These are phyloP conservation scores for Zaprionus vittiger DNA, from an alignment of 1,140 invertebrate genomes.

Conservation along the genomic window DNA sequence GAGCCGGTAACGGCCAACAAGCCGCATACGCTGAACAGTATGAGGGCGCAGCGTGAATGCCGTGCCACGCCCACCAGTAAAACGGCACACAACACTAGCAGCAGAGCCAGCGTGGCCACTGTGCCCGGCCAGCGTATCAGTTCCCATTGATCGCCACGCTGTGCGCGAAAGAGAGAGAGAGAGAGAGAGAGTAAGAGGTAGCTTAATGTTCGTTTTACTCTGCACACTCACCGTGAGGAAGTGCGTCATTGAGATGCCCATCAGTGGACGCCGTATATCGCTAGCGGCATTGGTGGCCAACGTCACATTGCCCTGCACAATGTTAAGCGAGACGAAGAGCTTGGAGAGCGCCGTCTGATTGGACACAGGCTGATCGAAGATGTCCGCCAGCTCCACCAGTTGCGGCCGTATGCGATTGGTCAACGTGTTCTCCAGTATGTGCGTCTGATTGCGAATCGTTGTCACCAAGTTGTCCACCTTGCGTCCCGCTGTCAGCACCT, in stretches of 20 bases:
- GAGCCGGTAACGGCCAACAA: slow-evolving; percentile 95
- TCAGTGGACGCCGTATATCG: slow-evolving; percentile 90
- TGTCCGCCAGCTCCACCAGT: slow-evolving; percentile 88
- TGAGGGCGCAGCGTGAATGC: slow-evolving; percentile 88
- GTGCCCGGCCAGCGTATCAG: slow-evolving; percentile 91
- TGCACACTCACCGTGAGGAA: slow-evolving; percentile 86
- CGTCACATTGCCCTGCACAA: slow-evolving; percentile 89
- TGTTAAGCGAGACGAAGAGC: slow-evolving; percentile 88
- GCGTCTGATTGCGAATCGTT: slow-evolving; percentile 91
- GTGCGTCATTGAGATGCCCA: slow-evolving; percentile 88
- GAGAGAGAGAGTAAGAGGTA: not conserved
- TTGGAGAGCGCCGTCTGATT: slow-evolving; percentile 90
- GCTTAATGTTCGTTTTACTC: not conserved
- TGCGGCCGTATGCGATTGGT: slow-evolving; percentile 88
- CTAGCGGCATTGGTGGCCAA: slow-evolving; percentile 89
- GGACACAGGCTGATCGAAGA: slow-evolving; percentile 89
- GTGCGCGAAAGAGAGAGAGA: not conserved
- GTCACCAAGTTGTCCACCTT: slow-evolving; percentile 91
- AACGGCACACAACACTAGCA: slow-evolving; percentile 92
- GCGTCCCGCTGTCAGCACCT: slow-evolving; percentile 90
- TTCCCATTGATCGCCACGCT: slow-evolving; percentile 86
- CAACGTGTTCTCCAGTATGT: slow-evolving; percentile 87
- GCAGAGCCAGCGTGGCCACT: slow-evolving; percentile 90
- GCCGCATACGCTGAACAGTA: slow-evolving; percentile 90
- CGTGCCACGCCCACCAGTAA: slow-evolving; percentile 92